Base-by-base conservation (phyloP, 1,140 invertebrate species). In the Apis laboriosa region DNA sequence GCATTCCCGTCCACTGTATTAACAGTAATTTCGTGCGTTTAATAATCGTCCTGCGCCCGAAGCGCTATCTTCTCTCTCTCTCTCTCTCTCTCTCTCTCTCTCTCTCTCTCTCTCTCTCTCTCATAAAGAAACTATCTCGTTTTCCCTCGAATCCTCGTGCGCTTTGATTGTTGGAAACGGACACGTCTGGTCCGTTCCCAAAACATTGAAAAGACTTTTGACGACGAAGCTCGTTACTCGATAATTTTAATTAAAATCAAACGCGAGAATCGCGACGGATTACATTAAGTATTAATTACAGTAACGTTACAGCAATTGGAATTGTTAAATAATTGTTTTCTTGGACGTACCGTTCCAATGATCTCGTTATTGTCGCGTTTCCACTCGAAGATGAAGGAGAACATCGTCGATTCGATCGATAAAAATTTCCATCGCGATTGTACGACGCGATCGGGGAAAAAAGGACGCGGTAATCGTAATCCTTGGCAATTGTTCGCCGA, bases 1-100 rank as follows among this genome's bases (percentile, higher is more conserved):
- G 68, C 77, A 70, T 73, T 63, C 77, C 17, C 53, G 53, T 28
- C 77, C 53, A 71, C 53, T 78, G 77, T 71, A 78, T 78, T 71
- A 78, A 78, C 77, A 60, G 66, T 78, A 78, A 78, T 67, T 58
- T 67, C 53, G 66, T 70, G 77, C 66, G 66, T 78, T 78, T 78
- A 71, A 78, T 78, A 78, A 78, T 78, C 76, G 76, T 17, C 28
- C 63, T 28, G 53, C n/a, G 43, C 66, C 34, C 43, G 11, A 21
- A 34, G 19, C 19, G 34, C 19, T 13, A 12, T 1, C 7, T n/a
- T 1, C 49, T 3, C 21, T 24, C 13, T 70, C n/a, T 24, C 11
- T 19, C 12, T 24, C 60, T 21, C 58, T 60, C 58, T 12, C 15
- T 56, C 55, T 56, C 55, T 56, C 55, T 17, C 15, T 56, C 55